Evolutionary conservation across 2,888 invertebrate species (phyloP).

Genomic region (Adela reaumurella): DNA sequence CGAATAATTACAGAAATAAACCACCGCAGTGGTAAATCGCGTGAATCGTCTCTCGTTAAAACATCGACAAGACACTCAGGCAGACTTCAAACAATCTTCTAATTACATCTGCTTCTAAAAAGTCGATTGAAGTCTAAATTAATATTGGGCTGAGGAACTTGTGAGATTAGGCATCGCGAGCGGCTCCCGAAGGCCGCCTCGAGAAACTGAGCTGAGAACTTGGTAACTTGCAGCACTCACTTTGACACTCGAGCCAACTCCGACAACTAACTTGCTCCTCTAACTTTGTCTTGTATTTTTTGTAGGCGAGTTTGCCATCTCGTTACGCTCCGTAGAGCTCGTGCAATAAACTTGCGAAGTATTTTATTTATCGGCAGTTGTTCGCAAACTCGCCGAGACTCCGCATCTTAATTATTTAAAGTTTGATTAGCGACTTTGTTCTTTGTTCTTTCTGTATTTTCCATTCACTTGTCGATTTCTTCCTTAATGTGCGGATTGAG

Average conservation of each 20-base stretch:
- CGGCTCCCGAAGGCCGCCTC: too few relatives aligned
- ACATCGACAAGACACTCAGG: too few relatives aligned
- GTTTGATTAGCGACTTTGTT: neutral
- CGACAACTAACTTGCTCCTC: neutral
- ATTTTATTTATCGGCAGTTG: neutral
- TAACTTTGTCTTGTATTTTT: neutral
- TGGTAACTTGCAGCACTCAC: neutral
- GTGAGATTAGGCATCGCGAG: neutral
- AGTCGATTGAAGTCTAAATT: neutral
- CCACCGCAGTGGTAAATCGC: too few relatives aligned
- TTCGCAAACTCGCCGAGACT: neutral
- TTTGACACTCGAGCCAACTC: neutral
- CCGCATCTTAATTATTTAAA: neutral
- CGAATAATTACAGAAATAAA: too few relatives aligned
- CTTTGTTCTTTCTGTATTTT: too few relatives aligned
- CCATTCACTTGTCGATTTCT: too few relatives aligned
- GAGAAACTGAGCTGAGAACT: too few relatives aligned
- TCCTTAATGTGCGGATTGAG: too few relatives aligned
- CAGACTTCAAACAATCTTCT: neutral
- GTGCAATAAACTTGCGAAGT: neutral
- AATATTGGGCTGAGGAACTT: neutral
- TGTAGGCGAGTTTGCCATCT: neutral
- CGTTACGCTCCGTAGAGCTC: neutral
- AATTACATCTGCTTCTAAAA: neutral
- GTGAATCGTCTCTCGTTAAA: too few relatives aligned